phyloP scores from a whole-genome alignment of 2,888 invertebrate species.

The Netelia inedita region DNA sequence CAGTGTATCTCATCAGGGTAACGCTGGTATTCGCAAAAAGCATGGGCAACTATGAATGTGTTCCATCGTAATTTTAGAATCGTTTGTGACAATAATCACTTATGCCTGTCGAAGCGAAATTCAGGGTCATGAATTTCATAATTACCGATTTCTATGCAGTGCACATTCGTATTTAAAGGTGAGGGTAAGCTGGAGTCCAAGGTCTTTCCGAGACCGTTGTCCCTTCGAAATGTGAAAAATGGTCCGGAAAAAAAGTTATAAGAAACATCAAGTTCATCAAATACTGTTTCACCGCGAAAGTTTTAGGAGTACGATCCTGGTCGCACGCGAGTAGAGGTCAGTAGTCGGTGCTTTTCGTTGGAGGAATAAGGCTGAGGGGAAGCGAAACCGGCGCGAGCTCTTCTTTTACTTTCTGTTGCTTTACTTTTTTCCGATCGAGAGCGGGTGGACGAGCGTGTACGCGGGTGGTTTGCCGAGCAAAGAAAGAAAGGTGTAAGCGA shows the following conservation, averaged over 20 bases:
- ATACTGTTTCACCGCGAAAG: not conserved
- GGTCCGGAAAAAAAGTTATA: too few relatives aligned
- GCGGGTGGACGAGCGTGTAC: conserved; percentile 23
- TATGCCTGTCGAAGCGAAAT: too few relatives aligned
- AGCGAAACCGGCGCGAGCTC: conserved; percentile 25
- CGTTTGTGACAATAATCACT: not conserved
- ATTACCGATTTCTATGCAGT: too few relatives aligned
- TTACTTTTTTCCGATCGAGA: conserved; percentile 41
- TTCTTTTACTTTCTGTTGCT: conserved; percentile 21
- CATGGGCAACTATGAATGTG: too few relatives aligned
- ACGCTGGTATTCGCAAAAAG: not conserved
- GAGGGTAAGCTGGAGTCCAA: too few relatives aligned
- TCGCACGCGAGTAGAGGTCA: not conserved
- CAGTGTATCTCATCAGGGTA: not conserved
- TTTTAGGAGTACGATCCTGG: not conserved
- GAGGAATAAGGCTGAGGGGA: not conserved
- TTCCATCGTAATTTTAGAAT: not conserved
- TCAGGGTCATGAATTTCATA: too few relatives aligned
- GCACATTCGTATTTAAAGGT: too few relatives aligned
- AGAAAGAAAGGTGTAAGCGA: conserved; percentile 42
- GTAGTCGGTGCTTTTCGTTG: not conserved
- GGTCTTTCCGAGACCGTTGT: too few relatives aligned
- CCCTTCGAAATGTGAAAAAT: too few relatives aligned
- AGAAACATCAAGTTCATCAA: too few relatives aligned
- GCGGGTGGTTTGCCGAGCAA: conserved; percentile 32